Evolutionary conservation across 2,113 vertebrate genomes (phyloP).

Genomic region (Sylvilagus bachmani): DNA sequence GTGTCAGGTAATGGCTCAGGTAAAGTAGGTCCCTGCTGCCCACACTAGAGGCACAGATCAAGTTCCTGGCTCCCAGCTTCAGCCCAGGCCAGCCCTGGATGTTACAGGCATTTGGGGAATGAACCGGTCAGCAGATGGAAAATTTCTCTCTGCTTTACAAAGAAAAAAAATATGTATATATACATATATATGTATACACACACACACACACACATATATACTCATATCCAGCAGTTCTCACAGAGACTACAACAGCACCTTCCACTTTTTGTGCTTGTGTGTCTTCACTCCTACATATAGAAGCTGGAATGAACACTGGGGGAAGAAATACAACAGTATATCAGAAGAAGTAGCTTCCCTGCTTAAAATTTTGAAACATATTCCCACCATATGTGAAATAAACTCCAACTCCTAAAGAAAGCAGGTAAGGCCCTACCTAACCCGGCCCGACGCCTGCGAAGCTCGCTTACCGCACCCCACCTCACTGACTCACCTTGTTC

Average conservation of each 20-base stretch:
- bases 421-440: not conserved
- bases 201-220: too few relatives aligned
- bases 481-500: not conserved
- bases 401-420: not conserved
- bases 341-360: not conserved
- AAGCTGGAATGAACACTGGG: not conserved
- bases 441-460: not conserved
- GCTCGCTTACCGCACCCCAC: too few relatives aligned
- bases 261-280: not conserved
- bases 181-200: too few relatives aligned
- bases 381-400: not conserved
- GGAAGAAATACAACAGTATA: not conserved
- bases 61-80: too few relatives aligned
- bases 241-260: not conserved
- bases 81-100: too few relatives aligned
- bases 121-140: too few relatives aligned
- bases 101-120: too few relatives aligned
- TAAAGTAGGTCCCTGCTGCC: too few relatives aligned
- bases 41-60: too few relatives aligned
- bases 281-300: not conserved
- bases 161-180: too few relatives aligned
- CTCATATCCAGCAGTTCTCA: not conserved
- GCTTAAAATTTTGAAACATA: not conserved
- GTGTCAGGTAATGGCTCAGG: too few relatives aligned
- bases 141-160: too few relatives aligned